Evolutionary conservation across 2,888 invertebrate genomes (phyloP).

Genomic region (Augochlorella aurata): DNA sequence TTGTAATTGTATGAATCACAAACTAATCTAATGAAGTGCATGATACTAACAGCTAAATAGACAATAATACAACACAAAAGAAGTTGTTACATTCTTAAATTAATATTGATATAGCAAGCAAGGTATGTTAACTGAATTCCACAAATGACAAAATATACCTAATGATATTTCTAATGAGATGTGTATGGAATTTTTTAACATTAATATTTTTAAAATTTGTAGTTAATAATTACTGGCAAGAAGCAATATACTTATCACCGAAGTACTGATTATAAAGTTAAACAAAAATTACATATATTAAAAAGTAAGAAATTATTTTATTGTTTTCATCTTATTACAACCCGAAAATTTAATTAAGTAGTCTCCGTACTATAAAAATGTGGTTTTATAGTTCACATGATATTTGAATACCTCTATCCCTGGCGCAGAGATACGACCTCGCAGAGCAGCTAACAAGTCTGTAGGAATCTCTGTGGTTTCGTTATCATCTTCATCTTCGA

Average conservation of each 20-base stretch:
- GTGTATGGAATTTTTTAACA: not conserved
- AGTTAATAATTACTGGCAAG: not conserved
- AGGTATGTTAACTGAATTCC: not conserved
- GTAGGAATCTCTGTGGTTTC: conserved; percentile 82
- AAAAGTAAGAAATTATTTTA: not conserved
- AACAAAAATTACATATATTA: not conserved
- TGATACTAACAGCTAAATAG: conserved; percentile 12
- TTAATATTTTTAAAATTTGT: not conserved
- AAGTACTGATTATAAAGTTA: not conserved
- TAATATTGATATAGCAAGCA: not conserved
- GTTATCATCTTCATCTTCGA: conserved; percentile 86
- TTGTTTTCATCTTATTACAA: not conserved
- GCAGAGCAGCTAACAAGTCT: conserved; percentile 85
- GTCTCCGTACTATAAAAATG: not conserved
- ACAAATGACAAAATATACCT: not conserved
- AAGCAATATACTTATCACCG: not conserved
- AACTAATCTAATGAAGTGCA: conserved; percentile 34
- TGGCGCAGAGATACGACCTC: conserved; percentile 85
- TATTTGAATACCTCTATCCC: conserved; percentile 82
- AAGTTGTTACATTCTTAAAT: not conserved
- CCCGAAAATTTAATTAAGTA: not conserved
- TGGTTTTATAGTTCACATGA: conserved; percentile 29
- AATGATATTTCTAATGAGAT: not conserved
- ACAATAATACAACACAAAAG: not conserved
- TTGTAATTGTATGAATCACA: not conserved